These are phyloP conservation scores for Melanerpes aurifrons DNA, from an alignment of 2,113 vertebrate species.

Conservation along the genomic window DNA sequence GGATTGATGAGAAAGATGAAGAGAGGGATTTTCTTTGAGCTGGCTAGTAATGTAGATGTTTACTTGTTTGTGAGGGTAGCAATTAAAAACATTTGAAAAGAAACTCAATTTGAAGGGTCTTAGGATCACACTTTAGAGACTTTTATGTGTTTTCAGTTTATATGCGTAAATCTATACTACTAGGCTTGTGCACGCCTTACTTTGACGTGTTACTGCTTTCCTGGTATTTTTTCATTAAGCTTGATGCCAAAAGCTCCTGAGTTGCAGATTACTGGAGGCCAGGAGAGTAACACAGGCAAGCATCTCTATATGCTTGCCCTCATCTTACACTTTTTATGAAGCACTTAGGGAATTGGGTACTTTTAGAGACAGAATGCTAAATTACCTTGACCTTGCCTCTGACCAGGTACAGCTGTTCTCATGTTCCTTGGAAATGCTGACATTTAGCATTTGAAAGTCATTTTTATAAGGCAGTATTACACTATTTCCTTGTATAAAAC, in stretches of 20 bases:
- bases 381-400: conserved; percentile 53
- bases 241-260: conserved; percentile 25
- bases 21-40: not conserved
- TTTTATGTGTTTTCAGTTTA: conserved; percentile 4
- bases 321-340: conserved; percentile 31
- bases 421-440: conserved; percentile 54
- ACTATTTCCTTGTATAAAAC: conserved; percentile 46
- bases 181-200: not conserved
- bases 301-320: not conserved
- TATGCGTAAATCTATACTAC: not conserved
- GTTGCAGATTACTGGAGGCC: not conserved
- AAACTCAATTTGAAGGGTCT: not conserved
- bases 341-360: conserved; percentile 36
- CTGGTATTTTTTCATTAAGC: conserved; percentile 61
- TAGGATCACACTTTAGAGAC: not conserved
- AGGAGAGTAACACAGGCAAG: not conserved
- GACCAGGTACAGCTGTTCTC: conserved; percentile 62
- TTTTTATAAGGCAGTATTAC: conserved; percentile 55
- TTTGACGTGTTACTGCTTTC: conserved; percentile 33
- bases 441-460: conserved; percentile 45
- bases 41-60: not conserved
- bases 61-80: not conserved
- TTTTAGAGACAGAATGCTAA: conserved; percentile 43
- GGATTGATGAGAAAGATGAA: not conserved
- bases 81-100: not conserved